Evolutionary conservation across 2,797 vertebrate species (phyloP).

Genomic region (Acrossocheilus wenchowensis): DNA sequence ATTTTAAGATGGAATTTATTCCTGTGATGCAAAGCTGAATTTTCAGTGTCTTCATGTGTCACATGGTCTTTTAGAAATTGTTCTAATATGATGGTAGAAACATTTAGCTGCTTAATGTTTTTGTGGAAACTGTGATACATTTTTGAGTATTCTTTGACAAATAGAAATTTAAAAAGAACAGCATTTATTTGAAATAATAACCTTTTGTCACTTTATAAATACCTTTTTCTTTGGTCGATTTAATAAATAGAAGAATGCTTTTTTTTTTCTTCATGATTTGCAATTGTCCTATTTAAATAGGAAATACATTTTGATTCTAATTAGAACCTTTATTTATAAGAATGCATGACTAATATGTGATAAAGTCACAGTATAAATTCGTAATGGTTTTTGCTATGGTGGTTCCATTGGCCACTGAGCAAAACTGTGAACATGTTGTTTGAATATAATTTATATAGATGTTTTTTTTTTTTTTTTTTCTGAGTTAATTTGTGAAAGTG

Average conservation of each 20-base stretch:
- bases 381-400: not conserved
- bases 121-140: not conserved
- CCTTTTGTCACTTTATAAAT: not conserved
- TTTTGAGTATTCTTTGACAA: not conserved
- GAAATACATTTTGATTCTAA: not conserved
- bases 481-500: constrained; percentile 53
- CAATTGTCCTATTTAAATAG: not conserved
- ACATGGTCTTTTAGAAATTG: not conserved
- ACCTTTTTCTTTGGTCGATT: not conserved
- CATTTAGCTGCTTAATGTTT: not conserved
- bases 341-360: not conserved
- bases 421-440: not conserved
- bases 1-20: not conserved
- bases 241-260: not conserved
- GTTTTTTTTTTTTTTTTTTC: not conserved
- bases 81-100: not conserved
- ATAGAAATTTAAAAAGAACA: not conserved
- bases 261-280: no score
- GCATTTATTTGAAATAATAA: no score
- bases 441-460: not conserved
- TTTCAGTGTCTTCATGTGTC: not conserved
- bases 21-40: not conserved
- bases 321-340: not conserved
- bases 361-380: not conserved
- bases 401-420: not conserved